phyloP scores from a whole-genome alignment of 2,113 vertebrate genomes.

The Platichthys stellatus region DNA sequence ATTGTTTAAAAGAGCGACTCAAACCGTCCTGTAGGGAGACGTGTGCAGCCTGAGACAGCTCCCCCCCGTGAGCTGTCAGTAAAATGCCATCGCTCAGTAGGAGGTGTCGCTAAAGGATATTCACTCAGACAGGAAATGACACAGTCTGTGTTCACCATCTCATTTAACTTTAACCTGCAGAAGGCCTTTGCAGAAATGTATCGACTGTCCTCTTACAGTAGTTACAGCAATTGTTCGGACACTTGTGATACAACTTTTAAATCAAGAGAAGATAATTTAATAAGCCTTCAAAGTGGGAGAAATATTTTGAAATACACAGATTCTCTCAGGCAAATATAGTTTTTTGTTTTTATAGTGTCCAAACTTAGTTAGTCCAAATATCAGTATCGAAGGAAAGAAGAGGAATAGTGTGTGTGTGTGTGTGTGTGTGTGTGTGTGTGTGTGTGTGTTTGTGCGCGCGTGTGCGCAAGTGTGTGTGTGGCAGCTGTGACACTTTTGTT shows the following conservation, averaged over 20 bases:
- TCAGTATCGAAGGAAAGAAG: too few species aligned
- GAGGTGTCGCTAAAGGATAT: conserved; percentile 38
- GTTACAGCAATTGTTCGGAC: not conserved
- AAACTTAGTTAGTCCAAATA: too few species aligned
- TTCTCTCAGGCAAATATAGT: too few species aligned
- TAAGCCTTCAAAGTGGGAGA: not conserved
- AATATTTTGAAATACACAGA: too few species aligned
- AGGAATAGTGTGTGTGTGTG: not conserved
- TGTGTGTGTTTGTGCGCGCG: too few species aligned
- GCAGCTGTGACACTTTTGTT: conserved; percentile 27
- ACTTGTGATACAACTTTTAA: not conserved
- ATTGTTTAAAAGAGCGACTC: not conserved
- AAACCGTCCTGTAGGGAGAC: not conserved
- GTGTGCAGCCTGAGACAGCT: conserved; percentile 8
- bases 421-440: not conserved
- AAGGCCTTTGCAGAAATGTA: conserved; percentile 9
- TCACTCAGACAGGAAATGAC: conserved; percentile 41
- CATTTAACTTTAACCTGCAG: conserved; percentile 40
- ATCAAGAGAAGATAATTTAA: not conserved
- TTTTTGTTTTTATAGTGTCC: too few species aligned
- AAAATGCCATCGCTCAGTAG: conserved; percentile 54
- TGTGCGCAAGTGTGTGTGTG: too few species aligned
- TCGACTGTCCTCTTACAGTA: not conserved
- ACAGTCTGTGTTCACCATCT: conserved; percentile 22
- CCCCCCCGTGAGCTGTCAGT: conserved; percentile 40